Conservation (phyloP, 1,140 invertebrate species). For the Drosophila sulfurigaster region DNA sequence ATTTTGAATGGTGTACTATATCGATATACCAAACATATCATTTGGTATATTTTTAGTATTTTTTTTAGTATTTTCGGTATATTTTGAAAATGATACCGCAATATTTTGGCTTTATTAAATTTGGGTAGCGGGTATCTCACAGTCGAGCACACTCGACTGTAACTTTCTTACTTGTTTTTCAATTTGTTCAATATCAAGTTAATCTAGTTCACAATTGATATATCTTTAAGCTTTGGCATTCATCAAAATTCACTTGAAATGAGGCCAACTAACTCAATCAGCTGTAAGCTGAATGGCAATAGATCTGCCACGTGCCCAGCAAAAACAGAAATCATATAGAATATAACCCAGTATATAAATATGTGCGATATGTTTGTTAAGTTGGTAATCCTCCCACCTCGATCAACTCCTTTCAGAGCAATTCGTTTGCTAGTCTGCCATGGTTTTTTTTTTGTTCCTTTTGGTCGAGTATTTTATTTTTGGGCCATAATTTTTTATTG, state of each 20-base stretch:
- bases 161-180: too few relatives aligned
- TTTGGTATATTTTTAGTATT: too few relatives aligned
- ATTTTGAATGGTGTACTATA: too few relatives aligned
- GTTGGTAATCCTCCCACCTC: not conserved
- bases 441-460: conserved; percentile 1
- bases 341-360: not conserved
- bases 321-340: not conserved
- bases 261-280: not conserved
- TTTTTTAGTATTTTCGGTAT: too few relatives aligned
- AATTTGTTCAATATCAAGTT: too few relatives aligned
- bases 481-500: conserved; percentile 61
- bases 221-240: not conserved
- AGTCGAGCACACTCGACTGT: too few relatives aligned
- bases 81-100: too few relatives aligned
- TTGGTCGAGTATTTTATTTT: conserved; percentile 22
- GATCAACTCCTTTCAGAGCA: not conserved
- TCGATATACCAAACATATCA: too few relatives aligned
- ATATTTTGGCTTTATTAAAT: too few relatives aligned
- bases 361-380: not conserved
- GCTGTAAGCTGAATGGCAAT: not conserved
- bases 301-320: not conserved
- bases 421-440: conserved; percentile 1
- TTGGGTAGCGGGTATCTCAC: too few relatives aligned
- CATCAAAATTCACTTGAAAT: not conserved
- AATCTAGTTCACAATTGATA: too few relatives aligned